Percentiles rank a stretch among this genome's conserved stretches.
These are phyloP conservation scores for Mesaphorura yosii DNA, from an alignment of 1,140 invertebrate species.

Conservation along the genomic window DNA sequence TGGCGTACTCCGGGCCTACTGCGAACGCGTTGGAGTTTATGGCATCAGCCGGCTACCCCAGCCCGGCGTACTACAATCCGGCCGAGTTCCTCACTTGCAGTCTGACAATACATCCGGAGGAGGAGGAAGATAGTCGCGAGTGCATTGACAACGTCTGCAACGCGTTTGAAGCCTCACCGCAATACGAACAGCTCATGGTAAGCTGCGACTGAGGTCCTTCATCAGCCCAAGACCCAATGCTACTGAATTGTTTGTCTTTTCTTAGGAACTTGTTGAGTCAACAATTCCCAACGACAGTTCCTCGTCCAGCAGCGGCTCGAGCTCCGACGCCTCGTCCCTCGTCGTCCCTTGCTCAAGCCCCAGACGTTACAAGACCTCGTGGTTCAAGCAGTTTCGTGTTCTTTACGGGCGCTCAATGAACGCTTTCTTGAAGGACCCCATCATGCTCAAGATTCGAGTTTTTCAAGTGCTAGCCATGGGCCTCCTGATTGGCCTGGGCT, in stretches of 20 bases:
- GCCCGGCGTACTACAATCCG: constrained; percentile 44
- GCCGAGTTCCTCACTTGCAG: background rate
- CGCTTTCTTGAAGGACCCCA: constrained; percentile 37
- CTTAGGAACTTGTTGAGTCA: background rate
- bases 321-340: no score
- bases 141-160: background rate
- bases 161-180: background rate
- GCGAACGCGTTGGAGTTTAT: background rate
- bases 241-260: background rate
- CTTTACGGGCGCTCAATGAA: constrained; percentile 39
- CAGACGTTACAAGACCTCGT: constrained; percentile 28
- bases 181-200: background rate
- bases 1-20: constrained; percentile 42
- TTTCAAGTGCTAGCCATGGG: no score
- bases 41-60: constrained; percentile 45
- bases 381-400: constrained; percentile 38
- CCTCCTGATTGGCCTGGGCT: no score
- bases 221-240: background rate
- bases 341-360: no score
- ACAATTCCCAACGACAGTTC: no score
- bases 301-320: no score
- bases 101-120: background rate
- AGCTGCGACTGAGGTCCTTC: background rate
- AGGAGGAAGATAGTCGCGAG: background rate
- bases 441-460: constrained; percentile 36